These are phyloP conservation scores for Trididemnum miniatum DNA, from an alignment of 23 tunicate genomes.

Conservation along the genomic window DNA sequence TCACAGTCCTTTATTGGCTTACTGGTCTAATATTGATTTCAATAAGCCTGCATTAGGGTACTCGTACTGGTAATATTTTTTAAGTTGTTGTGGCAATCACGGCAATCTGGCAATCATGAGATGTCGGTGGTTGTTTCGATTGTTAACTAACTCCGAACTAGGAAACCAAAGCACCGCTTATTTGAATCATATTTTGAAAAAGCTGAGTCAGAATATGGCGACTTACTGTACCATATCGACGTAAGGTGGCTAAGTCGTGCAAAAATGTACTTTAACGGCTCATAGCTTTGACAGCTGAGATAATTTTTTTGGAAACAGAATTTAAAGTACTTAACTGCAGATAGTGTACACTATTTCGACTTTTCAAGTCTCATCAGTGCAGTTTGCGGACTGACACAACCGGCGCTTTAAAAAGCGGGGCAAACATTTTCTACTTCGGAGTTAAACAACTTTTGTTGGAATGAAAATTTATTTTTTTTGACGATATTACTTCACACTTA, in stretches of 20 bases:
- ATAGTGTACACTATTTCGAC: too few species aligned
- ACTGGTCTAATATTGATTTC: too few species aligned
- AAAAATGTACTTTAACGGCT: slow-evolving; percentile 45
- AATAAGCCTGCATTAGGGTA: too few species aligned
- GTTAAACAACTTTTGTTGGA: slow-evolving; percentile 31
- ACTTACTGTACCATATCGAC: slow-evolving; percentile 34
- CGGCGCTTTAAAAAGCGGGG: too few species aligned
- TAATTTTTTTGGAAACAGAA: slow-evolving; percentile 39
- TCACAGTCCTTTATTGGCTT: too few species aligned
- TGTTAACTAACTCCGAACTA: slow-evolving; percentile 39
- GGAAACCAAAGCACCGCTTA: slow-evolving; percentile 36
- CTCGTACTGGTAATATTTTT: too few species aligned
- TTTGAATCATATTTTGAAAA: slow-evolving; percentile 40
- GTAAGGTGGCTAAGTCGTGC: slow-evolving; percentile 45
- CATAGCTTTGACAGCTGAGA: slow-evolving; percentile 40
- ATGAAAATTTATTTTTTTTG: slow-evolving; percentile 42
- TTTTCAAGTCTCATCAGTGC: too few species aligned
- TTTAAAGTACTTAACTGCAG: too few species aligned
- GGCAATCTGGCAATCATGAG: slow-evolving; percentile 28
- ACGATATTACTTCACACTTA: slow-evolving; percentile 45
- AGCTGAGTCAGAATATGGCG: slow-evolving; percentile 36
- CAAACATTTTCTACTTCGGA: too few species aligned
- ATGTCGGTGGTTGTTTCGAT: slow-evolving; percentile 44
- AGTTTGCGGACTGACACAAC: too few species aligned
- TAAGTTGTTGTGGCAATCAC: too few species aligned